Evolutionary conservation across 2,113 vertebrate species (phyloP).

Genomic region (Leucopternis melanops): DNA sequence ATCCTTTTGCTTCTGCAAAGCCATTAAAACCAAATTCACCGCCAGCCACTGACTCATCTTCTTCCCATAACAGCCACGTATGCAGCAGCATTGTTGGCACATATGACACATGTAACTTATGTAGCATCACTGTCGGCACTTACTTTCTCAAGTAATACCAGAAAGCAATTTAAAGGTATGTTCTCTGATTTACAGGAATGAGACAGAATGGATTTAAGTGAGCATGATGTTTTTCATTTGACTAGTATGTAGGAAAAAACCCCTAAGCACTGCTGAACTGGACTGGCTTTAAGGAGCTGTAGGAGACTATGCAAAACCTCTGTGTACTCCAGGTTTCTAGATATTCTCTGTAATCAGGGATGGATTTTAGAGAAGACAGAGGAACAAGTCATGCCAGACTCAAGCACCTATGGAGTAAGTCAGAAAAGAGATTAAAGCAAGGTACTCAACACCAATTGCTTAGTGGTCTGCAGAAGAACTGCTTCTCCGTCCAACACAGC

Average conservation of each 20-base stretch:
- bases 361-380: background rate
- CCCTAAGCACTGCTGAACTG: background rate
- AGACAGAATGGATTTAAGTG: background rate
- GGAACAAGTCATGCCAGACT: background rate
- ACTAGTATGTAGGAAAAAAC: background rate
- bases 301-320: background rate
- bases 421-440: background rate
- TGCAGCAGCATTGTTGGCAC: background rate
- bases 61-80: background rate
- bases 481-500: background rate
- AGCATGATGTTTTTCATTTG: background rate
- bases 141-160: background rate
- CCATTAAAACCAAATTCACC: background rate
- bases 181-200: background rate
- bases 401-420: background rate
- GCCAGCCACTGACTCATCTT: no score
- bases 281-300: background rate
- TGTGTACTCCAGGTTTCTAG: background rate
- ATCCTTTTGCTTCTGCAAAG: background rate
- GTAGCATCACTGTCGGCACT: no score
- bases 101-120: background rate
- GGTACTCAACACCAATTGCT: background rate
- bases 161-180: background rate
- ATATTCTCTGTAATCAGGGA: accelerated
- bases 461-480: background rate